Evolutionary conservation across 2,888 invertebrate genomes (phyloP).

Genomic region (Perizoma affinitatum): DNA sequence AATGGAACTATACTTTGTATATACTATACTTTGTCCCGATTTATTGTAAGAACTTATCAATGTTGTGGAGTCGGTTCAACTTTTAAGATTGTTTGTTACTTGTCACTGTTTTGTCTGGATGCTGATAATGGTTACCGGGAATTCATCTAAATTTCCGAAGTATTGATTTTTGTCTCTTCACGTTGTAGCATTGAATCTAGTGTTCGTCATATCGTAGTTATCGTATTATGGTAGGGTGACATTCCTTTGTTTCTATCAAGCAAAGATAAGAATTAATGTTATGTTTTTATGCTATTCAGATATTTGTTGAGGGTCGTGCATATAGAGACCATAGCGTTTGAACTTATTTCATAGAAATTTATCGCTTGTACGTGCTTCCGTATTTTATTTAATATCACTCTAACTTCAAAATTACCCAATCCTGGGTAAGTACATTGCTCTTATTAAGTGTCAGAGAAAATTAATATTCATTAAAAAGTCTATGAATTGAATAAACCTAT

Average conservation of each 20-base stretch:
- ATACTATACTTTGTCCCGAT: conserved; percentile 49
- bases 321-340: conserved; percentile 30
- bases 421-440: not conserved
- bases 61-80: conserved; percentile 22
- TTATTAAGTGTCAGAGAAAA: not conserved
- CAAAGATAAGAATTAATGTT: conserved; percentile 31
- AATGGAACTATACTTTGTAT: conserved; percentile 42
- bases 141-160: conserved; percentile 18
- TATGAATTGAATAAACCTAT: not conserved
- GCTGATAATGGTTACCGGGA: conserved; percentile 13
- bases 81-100: conserved; percentile 28
- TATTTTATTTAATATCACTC: conserved; percentile 21
- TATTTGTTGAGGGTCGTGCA: conserved; percentile 32
- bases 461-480: not conserved
- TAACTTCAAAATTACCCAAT: conserved; percentile 10
- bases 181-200: conserved; percentile 20
- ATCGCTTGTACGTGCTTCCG: conserved; percentile 33
- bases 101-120: conserved; percentile 18
- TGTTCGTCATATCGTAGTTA: conserved; percentile 19
- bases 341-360: conserved; percentile 28
- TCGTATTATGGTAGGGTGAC: conserved; percentile 21
- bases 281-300: conserved; percentile 19
- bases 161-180: conserved; percentile 4
- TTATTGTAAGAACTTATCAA: conserved; percentile 51
- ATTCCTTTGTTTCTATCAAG: conserved; percentile 28